A percentile compares a stretch with the other conserved stretches of the same genome.
Conservation (phyloP, 2,113 vertebrate species). For the Garra rufa region DNA sequence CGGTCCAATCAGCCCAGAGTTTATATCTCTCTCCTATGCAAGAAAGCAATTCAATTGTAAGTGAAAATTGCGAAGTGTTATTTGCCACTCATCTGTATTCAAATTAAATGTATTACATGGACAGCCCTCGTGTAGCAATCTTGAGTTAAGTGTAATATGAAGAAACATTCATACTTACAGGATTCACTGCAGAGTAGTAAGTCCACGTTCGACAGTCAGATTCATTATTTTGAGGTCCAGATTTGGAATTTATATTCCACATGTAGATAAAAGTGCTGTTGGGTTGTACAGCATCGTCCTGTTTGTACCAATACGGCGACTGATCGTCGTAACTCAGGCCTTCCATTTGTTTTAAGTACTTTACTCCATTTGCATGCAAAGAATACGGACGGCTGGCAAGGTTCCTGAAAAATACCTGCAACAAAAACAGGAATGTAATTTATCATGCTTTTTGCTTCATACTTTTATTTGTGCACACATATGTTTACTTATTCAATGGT, state of each 20-base stretch:
- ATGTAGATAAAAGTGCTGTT: constrained; percentile 85
- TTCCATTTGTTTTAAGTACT: constrained; percentile 89
- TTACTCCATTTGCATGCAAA: constrained; percentile 90
- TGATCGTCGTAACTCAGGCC: constrained; percentile 85
- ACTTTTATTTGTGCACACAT: neutral
- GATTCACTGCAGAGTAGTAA: constrained; percentile 92
- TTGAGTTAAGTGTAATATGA: neutral
- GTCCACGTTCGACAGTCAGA: constrained; percentile 87
- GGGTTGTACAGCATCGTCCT: constrained; percentile 84
- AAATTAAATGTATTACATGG: neutral
- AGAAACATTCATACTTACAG: constrained; percentile 76
- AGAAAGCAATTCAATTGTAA: constrained; percentile 38
- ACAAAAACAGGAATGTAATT: constrained; percentile 31
- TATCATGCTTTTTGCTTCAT: neutral
- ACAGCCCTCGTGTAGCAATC: neutral
- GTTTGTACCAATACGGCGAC: constrained; percentile 84
- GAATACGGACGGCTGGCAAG: constrained; percentile 87
- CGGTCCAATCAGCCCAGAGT: constrained; percentile 93
- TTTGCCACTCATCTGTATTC: neutral
- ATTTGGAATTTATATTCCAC: constrained; percentile 79
- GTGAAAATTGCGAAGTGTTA: neutral
- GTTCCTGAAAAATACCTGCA: constrained; percentile 92
- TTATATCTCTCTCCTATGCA: constrained; percentile 87
- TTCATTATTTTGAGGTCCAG: constrained; percentile 77
- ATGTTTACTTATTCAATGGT: neutral